Evolutionary conservation across 2,888 invertebrate species (phyloP), one percentile per base, ranked within the genome.

Genomic region (Callosobruchus maculatus): DNA sequence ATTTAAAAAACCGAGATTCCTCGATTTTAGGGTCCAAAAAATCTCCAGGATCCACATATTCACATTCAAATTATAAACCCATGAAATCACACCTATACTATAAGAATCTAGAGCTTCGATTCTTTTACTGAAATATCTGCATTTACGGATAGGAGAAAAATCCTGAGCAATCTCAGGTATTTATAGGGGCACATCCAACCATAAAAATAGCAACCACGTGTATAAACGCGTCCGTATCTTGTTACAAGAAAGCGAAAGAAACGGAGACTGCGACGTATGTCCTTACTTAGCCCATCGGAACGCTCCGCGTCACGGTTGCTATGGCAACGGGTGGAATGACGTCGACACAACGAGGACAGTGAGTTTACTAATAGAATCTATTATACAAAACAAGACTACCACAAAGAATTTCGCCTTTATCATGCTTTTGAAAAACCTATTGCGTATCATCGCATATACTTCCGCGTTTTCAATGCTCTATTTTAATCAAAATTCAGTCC

Each of bases 261-360:
- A 49, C 49, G 49, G 49, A 13, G 5, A 7, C 1, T 70, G 31
- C 74, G 68, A 77, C 84, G 83, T 84, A 81, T 70, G 82, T 83
- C 82, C 75, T 67, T 71, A 74, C 76, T 80, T 72, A 71, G 22
- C 76, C 75, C 78, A 74, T 73, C 73, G 73, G 77, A 72, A 73
- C 75, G 79, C 75, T 82, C 30, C 49, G 86, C 86, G 86, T 86
- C 86, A 86, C 80, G 81, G 86, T 86, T 83, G 80, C 84, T 80
- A 85, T 85, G 80, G 81, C 81, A 82, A 86, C 86, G 76, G 78
- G 76, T 77, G 78, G 22, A 20, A 79, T 77, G 80, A 83, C 85
- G 85, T 85, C 85, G 83, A 81, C 83, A n/a, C n/a, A n/a, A n/a
- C n/a, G n/a, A n/a, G n/a, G n/a, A n/a, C n/a, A n/a, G n/a, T n/a